Conservation (phyloP, 2,888 invertebrate genomes). For the Liposcelis brunnea region DNA sequence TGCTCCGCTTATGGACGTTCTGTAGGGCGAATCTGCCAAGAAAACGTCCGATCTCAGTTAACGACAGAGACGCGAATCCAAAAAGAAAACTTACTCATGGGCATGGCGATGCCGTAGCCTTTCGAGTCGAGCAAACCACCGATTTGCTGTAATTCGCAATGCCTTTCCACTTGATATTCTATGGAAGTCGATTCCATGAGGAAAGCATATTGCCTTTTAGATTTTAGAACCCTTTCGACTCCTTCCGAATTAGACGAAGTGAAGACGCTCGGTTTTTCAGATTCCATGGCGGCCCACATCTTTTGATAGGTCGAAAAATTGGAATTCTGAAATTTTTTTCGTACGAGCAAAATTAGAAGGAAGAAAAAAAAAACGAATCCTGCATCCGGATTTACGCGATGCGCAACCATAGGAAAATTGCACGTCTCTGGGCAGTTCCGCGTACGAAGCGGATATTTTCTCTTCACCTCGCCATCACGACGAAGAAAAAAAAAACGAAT, state of each 20-base stretch:
- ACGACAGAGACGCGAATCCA: too few species aligned
- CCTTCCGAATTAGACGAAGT: constrained; percentile 70
- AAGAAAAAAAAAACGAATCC: constrained; percentile 11
- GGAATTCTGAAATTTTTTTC: constrained; percentile 43
- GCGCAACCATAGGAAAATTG: too few species aligned
- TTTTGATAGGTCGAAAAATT: constrained; percentile 75
- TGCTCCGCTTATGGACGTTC: constrained; percentile 67
- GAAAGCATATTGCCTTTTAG: constrained; percentile 70
- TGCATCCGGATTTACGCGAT: too few species aligned
- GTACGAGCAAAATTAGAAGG: not conserved
- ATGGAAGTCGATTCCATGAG: constrained; percentile 92
- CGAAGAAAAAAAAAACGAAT: too few species aligned
- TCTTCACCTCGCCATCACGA: too few species aligned
- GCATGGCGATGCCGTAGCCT: constrained; percentile 86
- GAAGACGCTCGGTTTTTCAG: constrained; percentile 67
- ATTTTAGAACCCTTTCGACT: constrained; percentile 62
- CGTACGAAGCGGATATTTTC: too few species aligned
- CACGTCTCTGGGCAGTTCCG: too few species aligned
- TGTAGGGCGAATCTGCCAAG: constrained; percentile 50
- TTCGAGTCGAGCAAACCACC: constrained; percentile 73
- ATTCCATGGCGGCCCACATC: constrained; percentile 88
- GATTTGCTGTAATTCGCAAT: constrained; percentile 71
- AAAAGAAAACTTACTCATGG: constrained; percentile 54
- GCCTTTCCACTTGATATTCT: constrained; percentile 75
- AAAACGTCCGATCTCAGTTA: constrained; percentile 6